Base-by-base conservation (phyloP, 2,888 invertebrate species). In the Orgyia antiqua region DNA sequence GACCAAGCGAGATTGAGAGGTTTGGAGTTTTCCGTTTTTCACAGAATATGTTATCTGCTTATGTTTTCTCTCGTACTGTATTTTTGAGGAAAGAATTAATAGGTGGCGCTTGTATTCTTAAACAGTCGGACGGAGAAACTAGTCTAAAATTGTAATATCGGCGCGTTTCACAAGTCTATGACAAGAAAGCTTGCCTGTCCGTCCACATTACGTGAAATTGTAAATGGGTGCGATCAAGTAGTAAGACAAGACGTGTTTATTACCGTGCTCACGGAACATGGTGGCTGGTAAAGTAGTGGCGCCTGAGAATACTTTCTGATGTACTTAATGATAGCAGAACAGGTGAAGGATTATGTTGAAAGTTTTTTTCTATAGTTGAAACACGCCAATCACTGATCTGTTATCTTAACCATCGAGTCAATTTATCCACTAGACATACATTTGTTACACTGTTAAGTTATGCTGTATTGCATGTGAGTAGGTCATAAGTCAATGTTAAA, bases 201-300 rank as follows among this genome's bases (percentile, higher is more conserved):
- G 43, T 54, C 56, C 39, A 39, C 59, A 62, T 66, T 52, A 56
- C 48, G 46, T 56, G 55, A 58, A 61, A 58, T 54, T 55, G 54
- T 62, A 57, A 58, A 62, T 60, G 54, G 48, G 45, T 32, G 45
- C 41, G 41, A 51, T 53, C 55, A 45, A 42, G 39, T 35, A 28
- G 41, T 43, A 37, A 47, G 51, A 51, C 55, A 56, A 57, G 62
- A 60, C 57, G 58, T 69, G 66, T 68, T 65, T 63, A 66, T 65
- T 57, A 59, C 35, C 54, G 39, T 39, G 43, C 49, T 45, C 36
- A 43, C 38, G 21, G 44, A 39, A 39, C 18, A 33, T n/a, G n/a
- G n/a, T n/a, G n/a, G n/a, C n/a, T n/a, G n/a, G n/a, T n/a, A n/a
- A n/a, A n/a, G n/a, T 36, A 39, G 12, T 48, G 51, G 49, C 36